Conservation (phyloP, 2,888 invertebrate species). For the Leucophora obtusa region DNA sequence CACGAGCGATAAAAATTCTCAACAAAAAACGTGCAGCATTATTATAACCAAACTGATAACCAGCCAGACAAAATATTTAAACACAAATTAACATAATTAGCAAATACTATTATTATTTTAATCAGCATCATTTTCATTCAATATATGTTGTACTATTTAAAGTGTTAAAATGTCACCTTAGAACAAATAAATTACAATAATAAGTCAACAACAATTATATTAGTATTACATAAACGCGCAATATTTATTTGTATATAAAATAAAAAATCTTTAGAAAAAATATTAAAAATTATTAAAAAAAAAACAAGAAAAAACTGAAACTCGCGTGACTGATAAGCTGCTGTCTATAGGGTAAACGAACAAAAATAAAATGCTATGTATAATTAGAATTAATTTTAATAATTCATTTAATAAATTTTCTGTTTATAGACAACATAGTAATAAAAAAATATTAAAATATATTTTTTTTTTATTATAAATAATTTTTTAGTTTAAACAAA, state of each 20-base stretch:
- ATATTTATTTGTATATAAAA: constrained; percentile 18
- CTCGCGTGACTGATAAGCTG: constrained; percentile 63
- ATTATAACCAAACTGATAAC: too few relatives aligned
- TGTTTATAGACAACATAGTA: neutral
- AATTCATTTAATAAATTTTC: constrained; percentile 39
- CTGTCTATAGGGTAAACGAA: neutral
- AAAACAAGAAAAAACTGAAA: constrained; percentile 11
- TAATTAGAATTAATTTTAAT: constrained; percentile 21
- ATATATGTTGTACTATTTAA: neutral
- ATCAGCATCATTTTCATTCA: neutral
- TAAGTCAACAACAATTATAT: neutral
- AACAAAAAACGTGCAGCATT: too few relatives aligned
- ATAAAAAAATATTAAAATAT: constrained; percentile 6
- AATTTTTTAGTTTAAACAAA: constrained; percentile 32
- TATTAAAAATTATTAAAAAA: neutral
- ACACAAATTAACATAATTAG: too few relatives aligned
- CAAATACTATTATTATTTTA: too few relatives aligned
- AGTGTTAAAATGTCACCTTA: constrained; percentile 48
- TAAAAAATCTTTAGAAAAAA: constrained; percentile 12
- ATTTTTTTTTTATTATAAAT: constrained; percentile 2
- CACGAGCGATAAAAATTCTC: too few relatives aligned
- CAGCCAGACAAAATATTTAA: too few relatives aligned
- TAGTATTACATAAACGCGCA: constrained; percentile 6
- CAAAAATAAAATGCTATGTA: neutral
- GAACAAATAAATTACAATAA: constrained; percentile 25